phyloP scores from a whole-genome alignment of 2,888 invertebrate genomes.

The Ornithoptera priamus region DNA sequence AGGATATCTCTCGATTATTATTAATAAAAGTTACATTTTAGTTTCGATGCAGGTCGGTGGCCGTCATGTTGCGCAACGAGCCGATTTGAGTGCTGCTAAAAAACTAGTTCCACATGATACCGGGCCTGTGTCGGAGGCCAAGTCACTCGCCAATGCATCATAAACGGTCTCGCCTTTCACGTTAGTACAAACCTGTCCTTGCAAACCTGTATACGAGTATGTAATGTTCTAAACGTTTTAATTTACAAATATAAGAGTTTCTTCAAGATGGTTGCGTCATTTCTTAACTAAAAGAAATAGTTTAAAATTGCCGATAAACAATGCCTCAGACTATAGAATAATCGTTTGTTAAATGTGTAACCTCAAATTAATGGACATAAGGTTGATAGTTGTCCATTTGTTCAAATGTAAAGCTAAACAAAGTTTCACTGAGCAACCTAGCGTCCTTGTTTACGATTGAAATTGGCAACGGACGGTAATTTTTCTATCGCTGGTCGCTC shows the following conservation, averaged over 20 bases:
- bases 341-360: background rate
- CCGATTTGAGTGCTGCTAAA: slow-evolving; percentile 67
- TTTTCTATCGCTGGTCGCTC: slow-evolving; percentile 39
- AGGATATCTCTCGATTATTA: background rate
- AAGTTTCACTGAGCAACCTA: slow-evolving; percentile 14
- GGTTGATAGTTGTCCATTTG: background rate
- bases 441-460: slow-evolving; percentile 41
- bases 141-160: slow-evolving; percentile 31
- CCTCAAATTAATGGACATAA: background rate
- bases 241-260: background rate
- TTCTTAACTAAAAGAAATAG: background rate
- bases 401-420: background rate
- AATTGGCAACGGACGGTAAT: slow-evolving; percentile 38
- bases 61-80: slow-evolving; percentile 66
- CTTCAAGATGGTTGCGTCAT: background rate
- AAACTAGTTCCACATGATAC: slow-evolving; percentile 71
- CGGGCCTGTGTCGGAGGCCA: slow-evolving; percentile 43
- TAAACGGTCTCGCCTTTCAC: slow-evolving; percentile 34
- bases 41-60: slow-evolving; percentile 55
- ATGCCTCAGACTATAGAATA: background rate
- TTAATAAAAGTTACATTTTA: slow-evolving; percentile 7
- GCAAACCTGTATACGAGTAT: slow-evolving; percentile 19
- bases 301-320: no score
- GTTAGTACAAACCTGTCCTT: slow-evolving; percentile 32
- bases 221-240: slow-evolving; percentile 1